A percentile compares a stretch with the other conserved stretches of the same genome.
Evolutionary conservation across 1,140 invertebrate genomes (phyloP).

Genomic region (Antheraea mylitta): DNA sequence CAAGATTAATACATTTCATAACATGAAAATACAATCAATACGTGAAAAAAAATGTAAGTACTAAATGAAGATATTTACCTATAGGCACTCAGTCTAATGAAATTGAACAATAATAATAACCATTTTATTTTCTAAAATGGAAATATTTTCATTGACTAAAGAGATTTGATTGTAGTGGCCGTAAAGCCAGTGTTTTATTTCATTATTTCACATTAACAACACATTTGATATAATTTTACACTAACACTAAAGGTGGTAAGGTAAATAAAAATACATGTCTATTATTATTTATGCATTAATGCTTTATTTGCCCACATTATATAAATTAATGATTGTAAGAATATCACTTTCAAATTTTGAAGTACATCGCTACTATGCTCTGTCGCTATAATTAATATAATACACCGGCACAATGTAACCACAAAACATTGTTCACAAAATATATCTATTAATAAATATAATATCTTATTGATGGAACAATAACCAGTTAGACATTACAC

Average conservation of each 20-base stretch:
- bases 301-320: conserved; percentile 76
- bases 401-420: conserved; percentile 48
- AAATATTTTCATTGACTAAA: no score
- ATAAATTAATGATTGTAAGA: conserved; percentile 74
- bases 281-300: conserved; percentile 55
- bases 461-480: conserved; percentile 59
- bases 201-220: no score
- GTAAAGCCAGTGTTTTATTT: no score
- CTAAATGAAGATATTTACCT: no score
- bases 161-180: no score
- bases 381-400: conserved; percentile 34
- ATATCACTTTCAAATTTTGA: conserved; percentile 51
- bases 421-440: conserved; percentile 68
- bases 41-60: no score
- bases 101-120: no score
- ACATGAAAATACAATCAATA: no score
- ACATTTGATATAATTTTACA: no score
- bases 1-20: no score
- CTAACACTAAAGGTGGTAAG: background rate
- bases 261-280: conserved; percentile 4
- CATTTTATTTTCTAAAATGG: no score
- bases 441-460: conserved; percentile 64
- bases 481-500: conserved; percentile 54
- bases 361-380: conserved; percentile 41
- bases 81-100: no score